A percentile compares a stretch with the other conserved stretches of the same genome.
Conservation (phyloP, 2,888 invertebrate genomes). For the Lydus trimaculatus region DNA sequence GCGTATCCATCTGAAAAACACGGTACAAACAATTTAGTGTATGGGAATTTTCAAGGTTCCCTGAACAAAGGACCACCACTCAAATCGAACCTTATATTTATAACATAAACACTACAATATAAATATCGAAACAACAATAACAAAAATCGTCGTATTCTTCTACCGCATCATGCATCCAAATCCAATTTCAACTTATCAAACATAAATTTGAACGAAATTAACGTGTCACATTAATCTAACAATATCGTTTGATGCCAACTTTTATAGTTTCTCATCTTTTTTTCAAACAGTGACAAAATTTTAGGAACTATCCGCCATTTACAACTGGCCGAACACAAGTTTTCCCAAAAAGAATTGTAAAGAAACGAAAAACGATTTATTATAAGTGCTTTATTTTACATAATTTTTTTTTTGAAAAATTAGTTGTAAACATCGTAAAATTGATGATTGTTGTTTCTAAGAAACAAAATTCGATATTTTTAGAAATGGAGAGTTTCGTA, state of each 20-base stretch:
- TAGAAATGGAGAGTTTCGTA: neutral
- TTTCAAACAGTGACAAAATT: neutral
- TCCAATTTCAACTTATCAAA: neutral
- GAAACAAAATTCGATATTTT: neutral
- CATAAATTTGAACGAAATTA: neutral
- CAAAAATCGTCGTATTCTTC: neutral
- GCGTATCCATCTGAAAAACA: slow-evolving; percentile 41
- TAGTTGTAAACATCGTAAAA: neutral
- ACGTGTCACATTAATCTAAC: neutral
- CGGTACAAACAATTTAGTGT: slow-evolving; percentile 44
- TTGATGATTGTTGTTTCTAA: neutral
- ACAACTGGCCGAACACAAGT: neutral
- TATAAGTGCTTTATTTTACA: neutral
- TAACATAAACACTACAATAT: slow-evolving; percentile 16
- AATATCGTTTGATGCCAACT: neutral
- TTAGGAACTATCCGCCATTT: neutral
- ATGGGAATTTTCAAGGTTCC: slow-evolving; percentile 40
- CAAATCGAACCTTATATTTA: too few species aligned
- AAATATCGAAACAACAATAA: slow-evolving; percentile 8
- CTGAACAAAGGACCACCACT: slow-evolving; percentile 35
- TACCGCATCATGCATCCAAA: neutral
- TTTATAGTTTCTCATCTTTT: neutral
- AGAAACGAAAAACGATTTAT: neutral
- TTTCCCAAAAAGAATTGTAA: too few species aligned
- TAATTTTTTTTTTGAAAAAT: slow-evolving; percentile 1